phyloP scores from a whole-genome alignment of 2,797 vertebrate genomes.

The Lagorchestes hirsutus region DNA sequence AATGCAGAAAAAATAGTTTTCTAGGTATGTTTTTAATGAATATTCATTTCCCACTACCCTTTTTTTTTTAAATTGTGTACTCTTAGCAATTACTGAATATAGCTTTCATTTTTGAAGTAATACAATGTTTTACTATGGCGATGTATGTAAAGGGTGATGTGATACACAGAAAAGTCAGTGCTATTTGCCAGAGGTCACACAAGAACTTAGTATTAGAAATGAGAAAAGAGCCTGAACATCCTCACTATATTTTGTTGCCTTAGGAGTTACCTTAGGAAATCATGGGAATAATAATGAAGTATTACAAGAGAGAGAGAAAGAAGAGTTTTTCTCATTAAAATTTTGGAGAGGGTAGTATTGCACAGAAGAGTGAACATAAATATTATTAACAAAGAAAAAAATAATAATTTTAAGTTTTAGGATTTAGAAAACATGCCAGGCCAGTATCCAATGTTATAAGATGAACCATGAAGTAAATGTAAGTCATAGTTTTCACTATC shows the following conservation, averaged over 20 bases:
- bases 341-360: not conserved
- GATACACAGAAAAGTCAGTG: slow-evolving; percentile 13
- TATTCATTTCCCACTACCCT: not conserved
- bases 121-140: slow-evolving; percentile 10
- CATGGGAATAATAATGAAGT: not conserved
- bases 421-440: slow-evolving; percentile 40
- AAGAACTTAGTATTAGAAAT: slow-evolving; percentile 46
- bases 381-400: slow-evolving; percentile 1
- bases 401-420: slow-evolving; percentile 37
- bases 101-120: slow-evolving; percentile 30
- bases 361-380: not conserved
- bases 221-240: slow-evolving; percentile 44
- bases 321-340: slow-evolving; percentile 51
- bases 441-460: slow-evolving; percentile 17
- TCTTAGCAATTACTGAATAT: not conserved
- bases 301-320: not conserved
- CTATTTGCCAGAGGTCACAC: slow-evolving; percentile 26
- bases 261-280: slow-evolving; percentile 18
- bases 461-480: not conserved
- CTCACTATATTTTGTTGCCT: not conserved
- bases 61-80: slow-evolving; percentile 5
- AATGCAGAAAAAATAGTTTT: not conserved
- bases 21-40: not conserved
- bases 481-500: slow-evolving; percentile 60
- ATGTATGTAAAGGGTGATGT: not conserved